These are phyloP conservation scores for Ptychoptera contaminata DNA, from an alignment of 2,888 invertebrate species.

Conservation along the genomic window DNA sequence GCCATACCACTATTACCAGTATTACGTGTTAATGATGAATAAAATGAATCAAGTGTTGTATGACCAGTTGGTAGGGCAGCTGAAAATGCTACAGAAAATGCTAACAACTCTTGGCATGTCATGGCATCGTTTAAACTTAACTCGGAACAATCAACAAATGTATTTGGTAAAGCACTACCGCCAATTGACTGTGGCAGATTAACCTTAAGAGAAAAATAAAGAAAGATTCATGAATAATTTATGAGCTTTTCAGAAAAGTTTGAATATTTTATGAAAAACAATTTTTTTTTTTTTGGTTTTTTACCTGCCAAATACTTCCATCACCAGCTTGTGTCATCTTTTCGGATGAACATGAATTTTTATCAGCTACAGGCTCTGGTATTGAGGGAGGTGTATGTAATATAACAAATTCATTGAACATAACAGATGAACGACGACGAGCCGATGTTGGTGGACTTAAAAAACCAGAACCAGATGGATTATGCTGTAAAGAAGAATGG, in stretches of 20 bases:
- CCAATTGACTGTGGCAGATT: slow-evolving; percentile 33
- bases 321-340: slow-evolving; percentile 79
- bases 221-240: not conserved
- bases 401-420: slow-evolving; percentile 76
- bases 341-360: slow-evolving; percentile 63
- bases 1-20: slow-evolving; percentile 29
- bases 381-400: slow-evolving; percentile 42
- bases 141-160: slow-evolving; percentile 36
- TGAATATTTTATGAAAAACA: not conserved
- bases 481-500: slow-evolving; percentile 23
- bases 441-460: slow-evolving; percentile 54
- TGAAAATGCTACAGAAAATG: slow-evolving; percentile 81
- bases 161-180: slow-evolving; percentile 24
- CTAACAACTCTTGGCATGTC: slow-evolving; percentile 73
- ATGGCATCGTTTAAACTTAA: slow-evolving; percentile 33
- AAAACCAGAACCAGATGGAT: slow-evolving; percentile 48
- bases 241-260: not conserved
- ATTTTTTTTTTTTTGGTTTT: slow-evolving; percentile 10
- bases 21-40: slow-evolving; percentile 41
- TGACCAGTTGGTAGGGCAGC: slow-evolving; percentile 82
- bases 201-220: slow-evolving; percentile 17
- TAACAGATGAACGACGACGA: slow-evolving; percentile 66
- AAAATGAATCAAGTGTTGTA: slow-evolving; percentile 66
- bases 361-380: slow-evolving; percentile 22
- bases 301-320: slow-evolving; percentile 51